These are phyloP conservation scores for Hybos culiciformis DNA, from an alignment of 2,888 invertebrate genomes.

Conservation along the genomic window DNA sequence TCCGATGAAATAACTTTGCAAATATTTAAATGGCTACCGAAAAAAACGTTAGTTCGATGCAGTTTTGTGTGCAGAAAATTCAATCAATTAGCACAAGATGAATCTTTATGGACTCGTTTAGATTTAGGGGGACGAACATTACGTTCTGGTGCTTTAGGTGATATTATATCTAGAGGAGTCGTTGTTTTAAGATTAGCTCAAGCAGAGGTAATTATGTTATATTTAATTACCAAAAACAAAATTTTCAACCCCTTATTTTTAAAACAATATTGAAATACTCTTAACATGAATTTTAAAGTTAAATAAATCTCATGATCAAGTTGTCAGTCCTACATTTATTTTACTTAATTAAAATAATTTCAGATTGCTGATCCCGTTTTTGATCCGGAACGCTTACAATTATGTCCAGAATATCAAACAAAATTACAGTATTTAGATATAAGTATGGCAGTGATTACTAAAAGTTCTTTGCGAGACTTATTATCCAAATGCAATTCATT, in stretches of 20 bases:
- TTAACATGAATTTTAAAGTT: too few species aligned
- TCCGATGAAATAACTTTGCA: constrained; percentile 79
- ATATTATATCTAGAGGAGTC: constrained; percentile 64
- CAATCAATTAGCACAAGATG: constrained; percentile 65
- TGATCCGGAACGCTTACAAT: constrained; percentile 28
- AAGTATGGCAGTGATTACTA: constrained; percentile 59
- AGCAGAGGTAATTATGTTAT: constrained; percentile 57
- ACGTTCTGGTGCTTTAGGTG: constrained; percentile 52
- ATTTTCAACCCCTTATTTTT: too few species aligned
- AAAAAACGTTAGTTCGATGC: constrained; percentile 54
- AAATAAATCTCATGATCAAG: background rate
- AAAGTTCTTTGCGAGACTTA: constrained; percentile 41
- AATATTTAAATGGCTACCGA: constrained; percentile 73
- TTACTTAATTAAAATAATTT: constrained; percentile 12
- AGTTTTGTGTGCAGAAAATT: constrained; percentile 67
- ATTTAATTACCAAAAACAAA: background rate
- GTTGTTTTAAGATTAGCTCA: constrained; percentile 64
- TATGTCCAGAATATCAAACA: constrained; percentile 34
- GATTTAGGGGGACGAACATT: constrained; percentile 63
- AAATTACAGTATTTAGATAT: constrained; percentile 76
- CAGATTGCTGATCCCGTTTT: constrained; percentile 41
- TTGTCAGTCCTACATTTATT: background rate
- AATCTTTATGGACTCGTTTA: constrained; percentile 71
- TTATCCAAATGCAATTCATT: constrained; percentile 54
- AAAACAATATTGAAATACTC: too few species aligned